Percentiles rank a stretch among this genome's conserved stretches.
Conservation (phyloP, 2,797 vertebrate genomes). For the Labroides dimidiatus region DNA sequence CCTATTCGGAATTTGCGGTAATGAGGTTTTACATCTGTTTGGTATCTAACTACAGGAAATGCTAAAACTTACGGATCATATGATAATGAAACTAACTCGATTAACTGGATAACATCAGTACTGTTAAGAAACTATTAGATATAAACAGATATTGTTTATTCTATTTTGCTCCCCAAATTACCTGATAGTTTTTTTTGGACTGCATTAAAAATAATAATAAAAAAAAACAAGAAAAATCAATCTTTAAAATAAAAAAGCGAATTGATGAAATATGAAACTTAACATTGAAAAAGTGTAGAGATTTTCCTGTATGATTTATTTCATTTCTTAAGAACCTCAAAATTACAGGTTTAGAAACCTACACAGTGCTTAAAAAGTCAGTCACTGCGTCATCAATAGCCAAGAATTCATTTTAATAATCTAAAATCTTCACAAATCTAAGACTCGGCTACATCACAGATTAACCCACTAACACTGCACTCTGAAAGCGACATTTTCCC, state of each 20-base stretch:
- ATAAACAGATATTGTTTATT: no score
- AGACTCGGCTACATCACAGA: background rate
- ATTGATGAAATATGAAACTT: background rate
- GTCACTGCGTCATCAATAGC: no score
- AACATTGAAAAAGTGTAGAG: no score
- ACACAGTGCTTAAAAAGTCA: no score
- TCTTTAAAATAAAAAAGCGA: no score
- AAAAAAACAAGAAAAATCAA: no score
- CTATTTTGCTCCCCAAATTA: no score
- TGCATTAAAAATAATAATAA: no score
- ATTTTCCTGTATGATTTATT: no score
- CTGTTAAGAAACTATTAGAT: background rate
- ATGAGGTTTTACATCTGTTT: constrained; percentile 68
- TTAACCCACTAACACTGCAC: background rate
- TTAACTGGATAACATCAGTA: background rate
- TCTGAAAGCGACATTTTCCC: background rate
- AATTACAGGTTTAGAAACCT: no score
- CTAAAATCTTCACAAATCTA: background rate
- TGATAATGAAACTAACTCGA: background rate
- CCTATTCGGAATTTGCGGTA: constrained; percentile 98
- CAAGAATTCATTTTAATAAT: background rate
- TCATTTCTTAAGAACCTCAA: no score
- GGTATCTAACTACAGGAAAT: background rate
- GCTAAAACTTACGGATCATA: background rate
- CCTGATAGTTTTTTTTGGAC: no score